Base-by-base conservation (phyloP, 2,888 invertebrate species). In the Melinopterus prodromus region DNA sequence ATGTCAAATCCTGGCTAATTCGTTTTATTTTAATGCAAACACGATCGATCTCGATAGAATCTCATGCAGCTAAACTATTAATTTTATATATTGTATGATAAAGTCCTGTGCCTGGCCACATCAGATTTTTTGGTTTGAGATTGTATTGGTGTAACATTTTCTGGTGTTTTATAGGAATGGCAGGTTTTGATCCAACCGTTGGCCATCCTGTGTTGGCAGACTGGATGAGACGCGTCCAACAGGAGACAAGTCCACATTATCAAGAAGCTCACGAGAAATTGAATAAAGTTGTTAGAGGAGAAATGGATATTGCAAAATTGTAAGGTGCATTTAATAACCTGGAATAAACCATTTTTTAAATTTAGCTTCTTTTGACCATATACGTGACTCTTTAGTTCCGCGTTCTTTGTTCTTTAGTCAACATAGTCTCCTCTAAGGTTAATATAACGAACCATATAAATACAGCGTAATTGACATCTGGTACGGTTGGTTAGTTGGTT, bases 221-320 rank as follows among this genome's bases (percentile, higher is more conserved):
- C 0, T 96, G 95, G 95, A 89, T 94, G 87, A 90, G 92, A 74
- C 91, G 91, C 81, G 95, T 96, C 0, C 90, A 90, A 26, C 86
- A 90, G 0, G 90, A 91, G 81, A 92, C 93, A 84, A 91, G 90
- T 86, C 94, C 95, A 0, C 87, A 91, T 83, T 95, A 94, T 85
- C 92, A 93, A 82, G 93, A 94, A 82, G 95, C 93, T 0, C 88
- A 89, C 82, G 78, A 79, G 6, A n/a, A 86, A 70, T 77, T 89
- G 16, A 84, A 88, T 78, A 85, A 87, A 83, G 16, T 87, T 16
- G 76, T 70, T 5, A 76, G 70, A 26, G 26, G 36, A 77, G 77
- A 76, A 53, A 36, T 71, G 16, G 70, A 79, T 38, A 71, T 16
- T 16, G 53, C 53, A 4, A 53, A 53, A 4, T 53, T 53, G 12